These are phyloP conservation scores for Casuarius casuarius DNA, from an alignment of 2,113 vertebrate genomes.

Conservation along the genomic window DNA sequence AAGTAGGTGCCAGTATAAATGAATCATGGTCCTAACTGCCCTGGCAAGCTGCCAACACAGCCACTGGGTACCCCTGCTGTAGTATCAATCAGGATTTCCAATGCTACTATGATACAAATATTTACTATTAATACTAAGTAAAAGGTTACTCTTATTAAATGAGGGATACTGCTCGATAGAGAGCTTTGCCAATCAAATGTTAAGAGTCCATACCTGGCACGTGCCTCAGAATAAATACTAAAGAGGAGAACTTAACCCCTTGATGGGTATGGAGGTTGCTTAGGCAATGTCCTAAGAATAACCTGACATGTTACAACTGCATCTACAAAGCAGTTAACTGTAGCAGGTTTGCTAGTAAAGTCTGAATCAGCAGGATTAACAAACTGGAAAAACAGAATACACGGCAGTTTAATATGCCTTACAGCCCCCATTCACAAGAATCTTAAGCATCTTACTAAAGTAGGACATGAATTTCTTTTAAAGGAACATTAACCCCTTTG, in stretches of 20 bases:
- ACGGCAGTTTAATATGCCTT: slow-evolving; percentile 35
- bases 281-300: neutral
- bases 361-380: slow-evolving; percentile 59
- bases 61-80: neutral
- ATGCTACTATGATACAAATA: neutral
- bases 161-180: neutral
- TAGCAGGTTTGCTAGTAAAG: slow-evolving; percentile 5
- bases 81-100: neutral
- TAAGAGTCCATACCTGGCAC: neutral
- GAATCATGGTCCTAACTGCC: neutral
- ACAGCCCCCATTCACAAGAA: slow-evolving; percentile 59
- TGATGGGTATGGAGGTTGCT: neutral
- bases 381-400: slow-evolving; percentile 14
- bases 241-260: slow-evolving; percentile 6
- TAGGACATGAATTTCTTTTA: slow-evolving; percentile 48
- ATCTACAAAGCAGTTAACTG: slow-evolving; percentile 37
- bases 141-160: neutral
- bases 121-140: neutral
- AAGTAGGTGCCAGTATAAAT: neutral
- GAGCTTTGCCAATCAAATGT: neutral
- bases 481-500: slow-evolving; percentile 54
- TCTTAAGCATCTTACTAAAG: slow-evolving; percentile 66
- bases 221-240: neutral
- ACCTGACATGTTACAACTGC: neutral
- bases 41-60: neutral